Conservation (phyloP, 2,888 invertebrate species). For the Dendrolimus pini region DNA sequence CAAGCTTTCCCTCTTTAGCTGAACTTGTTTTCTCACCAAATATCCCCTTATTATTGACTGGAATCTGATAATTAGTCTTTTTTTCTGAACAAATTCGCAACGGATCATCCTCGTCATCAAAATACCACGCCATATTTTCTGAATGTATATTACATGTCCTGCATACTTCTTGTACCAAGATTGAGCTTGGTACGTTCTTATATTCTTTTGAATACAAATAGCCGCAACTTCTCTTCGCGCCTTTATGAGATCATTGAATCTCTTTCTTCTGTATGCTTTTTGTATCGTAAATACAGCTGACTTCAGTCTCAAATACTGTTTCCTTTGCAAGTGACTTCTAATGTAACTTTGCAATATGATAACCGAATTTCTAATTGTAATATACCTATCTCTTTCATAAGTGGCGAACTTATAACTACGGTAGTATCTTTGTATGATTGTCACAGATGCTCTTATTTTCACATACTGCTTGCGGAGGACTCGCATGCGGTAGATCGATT, state of each 20-base stretch:
- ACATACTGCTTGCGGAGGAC: slow-evolving; percentile 32
- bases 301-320: slow-evolving; percentile 34
- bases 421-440: slow-evolving; percentile 52
- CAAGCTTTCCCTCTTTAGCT: slow-evolving; percentile 54
- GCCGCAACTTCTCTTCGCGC: slow-evolving; percentile 35
- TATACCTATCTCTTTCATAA: slow-evolving; percentile 28
- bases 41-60: slow-evolving; percentile 67
- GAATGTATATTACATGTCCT: slow-evolving; percentile 41
- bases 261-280: slow-evolving; percentile 46
- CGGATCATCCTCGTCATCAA: slow-evolving; percentile 45
- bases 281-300: slow-evolving; percentile 46
- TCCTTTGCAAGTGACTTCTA: slow-evolving; percentile 37
- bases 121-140: slow-evolving; percentile 59
- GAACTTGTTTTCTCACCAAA: slow-evolving; percentile 60
- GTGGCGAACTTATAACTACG: slow-evolving; percentile 39
- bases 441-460: slow-evolving; percentile 27
- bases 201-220: slow-evolving; percentile 48
- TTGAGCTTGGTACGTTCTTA: slow-evolving; percentile 40
- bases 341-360: slow-evolving; percentile 35
- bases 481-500: slow-evolving; percentile 50
- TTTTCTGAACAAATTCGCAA: slow-evolving; percentile 46
- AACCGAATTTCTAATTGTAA: slow-evolving; percentile 23
- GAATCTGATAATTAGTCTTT: slow-evolving; percentile 39
- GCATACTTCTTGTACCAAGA: slow-evolving; percentile 37
- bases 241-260: slow-evolving; percentile 23